Conservation (phyloP, 2,888 invertebrate species). For the Drosophila mettleri region DNA sequence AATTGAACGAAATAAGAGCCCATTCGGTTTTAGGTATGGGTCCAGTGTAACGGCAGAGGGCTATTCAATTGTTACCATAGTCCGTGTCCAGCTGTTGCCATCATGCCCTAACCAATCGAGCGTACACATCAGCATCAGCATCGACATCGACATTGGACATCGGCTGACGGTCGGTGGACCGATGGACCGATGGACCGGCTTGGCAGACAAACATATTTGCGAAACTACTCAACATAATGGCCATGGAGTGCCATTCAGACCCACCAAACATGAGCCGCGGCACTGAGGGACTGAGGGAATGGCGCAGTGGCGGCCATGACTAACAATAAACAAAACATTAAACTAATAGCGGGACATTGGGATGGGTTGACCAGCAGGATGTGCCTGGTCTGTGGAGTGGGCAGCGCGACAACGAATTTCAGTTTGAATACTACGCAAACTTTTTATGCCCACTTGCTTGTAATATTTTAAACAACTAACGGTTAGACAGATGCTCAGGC, state of each 20-base stretch:
- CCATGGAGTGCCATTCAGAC: conserved; percentile 76
- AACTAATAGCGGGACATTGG: conserved; percentile 75
- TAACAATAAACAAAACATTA: conserved; percentile 80
- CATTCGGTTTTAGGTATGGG: conserved; percentile 38
- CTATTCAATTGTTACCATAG: conserved; percentile 55
- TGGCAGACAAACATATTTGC: conserved; percentile 70
- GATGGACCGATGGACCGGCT: conserved; percentile 10
- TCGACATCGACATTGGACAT: conserved; percentile 25
- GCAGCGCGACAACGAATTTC: conserved; percentile 28
- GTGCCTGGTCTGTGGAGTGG: conserved; percentile 7
- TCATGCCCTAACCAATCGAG: conserved; percentile 62
- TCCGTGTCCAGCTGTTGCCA: conserved; percentile 38
- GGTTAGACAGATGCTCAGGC: conserved; percentile 39
- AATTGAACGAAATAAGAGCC: conserved; percentile 72
- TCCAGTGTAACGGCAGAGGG: conserved; percentile 20
- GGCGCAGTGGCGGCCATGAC: conserved; percentile 58
- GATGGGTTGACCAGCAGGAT: conserved; percentile 30
- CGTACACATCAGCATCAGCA: conserved; percentile 39
- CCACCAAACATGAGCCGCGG: conserved; percentile 61
- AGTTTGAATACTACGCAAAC: conserved; percentile 52
- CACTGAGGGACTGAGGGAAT: conserved; percentile 22
- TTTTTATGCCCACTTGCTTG: conserved; percentile 45
- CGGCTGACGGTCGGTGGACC: conserved; percentile 13
- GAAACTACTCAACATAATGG: conserved; percentile 78
- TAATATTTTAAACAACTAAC: conserved; percentile 80